Base-by-base conservation (phyloP, 2,797 vertebrate genomes). In the Pangasius mekongensis region DNA sequence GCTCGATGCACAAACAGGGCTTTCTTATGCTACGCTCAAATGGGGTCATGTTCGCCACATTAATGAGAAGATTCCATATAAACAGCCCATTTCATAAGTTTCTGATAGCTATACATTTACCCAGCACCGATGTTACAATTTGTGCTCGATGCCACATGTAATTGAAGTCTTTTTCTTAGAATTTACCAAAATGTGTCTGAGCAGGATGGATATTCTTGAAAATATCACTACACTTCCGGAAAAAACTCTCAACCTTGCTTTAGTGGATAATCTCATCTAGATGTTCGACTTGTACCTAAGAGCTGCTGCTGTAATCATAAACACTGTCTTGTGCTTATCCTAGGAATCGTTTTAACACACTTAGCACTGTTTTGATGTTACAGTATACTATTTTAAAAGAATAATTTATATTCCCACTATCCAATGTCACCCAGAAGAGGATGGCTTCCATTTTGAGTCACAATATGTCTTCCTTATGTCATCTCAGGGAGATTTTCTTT, bases 1-100 rank as follows among this genome's bases (percentile, higher is more conserved):
- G 87, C 76, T 73, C 22, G 39, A n/a, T 81, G 54, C 54, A 62
- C 84, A 88, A 84, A 85, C 83, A 81, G 64, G 39, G 20, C 27
- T 84, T 64, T 49, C 69, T 76, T 66, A 58, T 54, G 64, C 83
- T 60, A 5, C 11, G 30, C 36, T 71, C 52, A 74, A 60, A n/a
- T 58, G 33, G 49, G 33, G 84, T 73, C 30, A n/a, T 18, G 22
- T 18, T 85, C 14, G 13, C 10, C 49, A 3, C 56, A 20, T 73
- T 56, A 73, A 85, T 60, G 84, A 58, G 36, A 43, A 60, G 47
- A 69, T 54, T 69, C 64, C 18, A 7, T 36, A 69, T 22, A 24
- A 60, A n/a, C 2, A n/a, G 69, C 54, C 24, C 0, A 3, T 60
- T 74, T 36, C 30, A 16, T 2, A 36, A 1, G 30, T 13, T 52